Base-by-base conservation (phyloP, 2,888 invertebrate genomes). In the Nymphalis polychloros region DNA sequence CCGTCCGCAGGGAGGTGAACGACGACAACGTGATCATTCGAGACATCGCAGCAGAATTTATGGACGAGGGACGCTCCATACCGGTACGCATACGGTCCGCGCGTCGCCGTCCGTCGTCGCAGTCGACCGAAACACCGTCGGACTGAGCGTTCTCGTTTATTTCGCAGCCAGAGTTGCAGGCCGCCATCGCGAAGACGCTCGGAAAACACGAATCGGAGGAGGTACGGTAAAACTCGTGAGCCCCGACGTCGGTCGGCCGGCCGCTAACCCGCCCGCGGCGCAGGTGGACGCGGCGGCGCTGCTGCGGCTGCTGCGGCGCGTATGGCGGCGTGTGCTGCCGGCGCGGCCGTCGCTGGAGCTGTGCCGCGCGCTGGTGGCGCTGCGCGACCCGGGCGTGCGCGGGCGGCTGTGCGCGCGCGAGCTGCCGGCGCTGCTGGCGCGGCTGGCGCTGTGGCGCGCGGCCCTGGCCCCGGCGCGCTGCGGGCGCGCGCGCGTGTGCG, bases 1-100 rank as follows among this genome's bases (percentile, higher is more conserved):
- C 49, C 2, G 8, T 31, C 67, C 86, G 63, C 83, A 95, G 95
- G 95, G 96, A 96, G 90, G 95, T 95, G 68, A 96, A 96, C 84
- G 96, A 96, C 80, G 96, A 96, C 84, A 96, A 96, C 84, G 93
- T 94, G 92, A 90, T 96, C 59, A 93, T 95, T 72, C 90, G 95
- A 72, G 94, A 95, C 83, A 93, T 95, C 73, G 91, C 94, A 2
- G 83, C 93, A 2, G 95, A 95, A 79, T 93, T 94, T 79, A 85
- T 93, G 75, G 94, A 94, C 75, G 94, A 95, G 76, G 83, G 83
- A 17, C 85, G 90, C 59, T 82, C 93, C 4, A 83, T 94, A 72
- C 87, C 93, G 84, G 95, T 95, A 84, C 86, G 48, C 8, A 27
- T 16, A 19, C 2, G 20, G 17, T 20, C 19, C 17, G 16, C 17